These are phyloP conservation scores for Pyralis farinalis DNA, from an alignment of 2,888 invertebrate genomes.

Conservation along the genomic window DNA sequence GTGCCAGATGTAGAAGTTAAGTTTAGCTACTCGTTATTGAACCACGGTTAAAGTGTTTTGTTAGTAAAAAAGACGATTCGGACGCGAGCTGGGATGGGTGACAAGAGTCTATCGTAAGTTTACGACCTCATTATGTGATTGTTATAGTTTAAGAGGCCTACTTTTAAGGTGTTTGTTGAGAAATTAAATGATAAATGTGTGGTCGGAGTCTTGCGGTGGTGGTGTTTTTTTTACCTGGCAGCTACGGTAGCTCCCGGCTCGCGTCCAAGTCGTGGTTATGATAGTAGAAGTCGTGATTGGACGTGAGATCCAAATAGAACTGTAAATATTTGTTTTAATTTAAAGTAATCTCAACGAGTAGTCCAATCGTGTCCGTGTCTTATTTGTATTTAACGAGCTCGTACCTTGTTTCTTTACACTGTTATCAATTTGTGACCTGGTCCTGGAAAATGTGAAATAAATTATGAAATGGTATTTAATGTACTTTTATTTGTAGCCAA, in stretches of 20 bases:
- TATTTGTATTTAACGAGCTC: constrained; percentile 57
- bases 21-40: constrained; percentile 45
- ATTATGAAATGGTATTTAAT: constrained; percentile 47
- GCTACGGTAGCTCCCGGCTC: background rate
- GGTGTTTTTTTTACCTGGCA: background rate
- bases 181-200: too few species aligned
- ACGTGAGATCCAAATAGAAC: background rate
- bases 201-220: too few species aligned
- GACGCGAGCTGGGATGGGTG: background rate
- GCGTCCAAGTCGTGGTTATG: background rate
- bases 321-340: constrained; percentile 24
- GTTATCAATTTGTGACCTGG: constrained; percentile 63
- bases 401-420: constrained; percentile 70
- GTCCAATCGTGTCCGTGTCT: constrained; percentile 50
- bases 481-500: too few species aligned
- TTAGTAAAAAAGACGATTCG: background rate
- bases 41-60: constrained; percentile 32
- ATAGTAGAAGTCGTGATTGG: background rate
- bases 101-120: background rate
- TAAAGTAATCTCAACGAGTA: constrained; percentile 48
- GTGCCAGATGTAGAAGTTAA: constrained; percentile 59
- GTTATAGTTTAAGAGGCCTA: too few species aligned
- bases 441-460: constrained; percentile 64
- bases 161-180: too few species aligned
- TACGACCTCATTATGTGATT: too few species aligned